Percentiles rank a stretch among this genome's conserved stretches.
Conservation (phyloP, 2,888 invertebrate genomes). For the Pseudococcus viburni region DNA sequence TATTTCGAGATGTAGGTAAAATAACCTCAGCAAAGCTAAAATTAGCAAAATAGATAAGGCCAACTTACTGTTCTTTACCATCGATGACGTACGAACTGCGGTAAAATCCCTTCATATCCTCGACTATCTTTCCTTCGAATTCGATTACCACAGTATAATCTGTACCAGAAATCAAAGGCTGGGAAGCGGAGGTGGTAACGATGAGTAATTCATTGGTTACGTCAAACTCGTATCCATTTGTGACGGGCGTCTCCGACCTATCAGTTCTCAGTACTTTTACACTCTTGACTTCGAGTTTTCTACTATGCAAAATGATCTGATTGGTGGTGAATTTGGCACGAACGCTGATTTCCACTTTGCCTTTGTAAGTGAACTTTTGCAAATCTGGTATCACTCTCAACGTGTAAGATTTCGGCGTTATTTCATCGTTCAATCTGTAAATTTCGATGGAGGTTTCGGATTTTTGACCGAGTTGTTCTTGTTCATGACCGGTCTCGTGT, state of each 20-base stretch:
- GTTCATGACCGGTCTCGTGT: background rate
- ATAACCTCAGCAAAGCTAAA: background rate
- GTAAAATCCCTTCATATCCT: constrained; percentile 80
- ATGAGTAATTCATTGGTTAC: constrained; percentile 72
- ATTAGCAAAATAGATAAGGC: background rate
- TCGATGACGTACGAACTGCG: constrained; percentile 78
- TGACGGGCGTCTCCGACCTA: background rate
- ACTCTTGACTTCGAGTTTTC: background rate
- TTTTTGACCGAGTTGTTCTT: background rate
- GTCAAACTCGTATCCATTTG: background rate
- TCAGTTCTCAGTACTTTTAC: background rate
- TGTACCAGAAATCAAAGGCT: constrained; percentile 69
- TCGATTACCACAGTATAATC: constrained; percentile 76
- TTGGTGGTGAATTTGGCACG: background rate
- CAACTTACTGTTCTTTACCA: constrained; percentile 69
- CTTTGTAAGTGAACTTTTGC: background rate
- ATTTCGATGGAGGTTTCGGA: background rate
- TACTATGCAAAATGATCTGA: background rate
- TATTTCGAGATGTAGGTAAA: no score
- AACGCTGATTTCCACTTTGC: constrained; percentile 4
- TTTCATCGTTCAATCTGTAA: constrained; percentile 5
- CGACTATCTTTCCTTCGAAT: constrained; percentile 77
- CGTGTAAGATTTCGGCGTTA: background rate
- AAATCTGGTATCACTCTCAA: background rate
- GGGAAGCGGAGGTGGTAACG: background rate